Conservation (phyloP, 2,888 invertebrate species). For the Nemotelus nigrinus region DNA sequence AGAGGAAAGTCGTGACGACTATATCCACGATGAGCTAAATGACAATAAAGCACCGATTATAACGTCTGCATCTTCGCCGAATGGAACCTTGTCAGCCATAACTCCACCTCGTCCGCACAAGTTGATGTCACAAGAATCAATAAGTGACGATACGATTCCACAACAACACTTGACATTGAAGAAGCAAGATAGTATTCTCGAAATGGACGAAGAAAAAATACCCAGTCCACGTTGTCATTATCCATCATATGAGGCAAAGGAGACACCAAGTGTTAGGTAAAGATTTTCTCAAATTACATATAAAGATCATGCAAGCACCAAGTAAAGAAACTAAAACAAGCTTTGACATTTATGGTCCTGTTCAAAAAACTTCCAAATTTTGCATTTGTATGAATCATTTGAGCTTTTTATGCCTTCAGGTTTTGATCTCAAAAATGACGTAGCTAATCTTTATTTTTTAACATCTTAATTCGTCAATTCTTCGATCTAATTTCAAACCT, state of each 20-base stretch:
- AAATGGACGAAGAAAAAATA: constrained; percentile 49
- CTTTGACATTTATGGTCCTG: no score
- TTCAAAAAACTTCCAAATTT: no score
- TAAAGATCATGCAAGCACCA: background rate
- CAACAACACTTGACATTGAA: constrained; percentile 52
- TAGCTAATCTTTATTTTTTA: no score
- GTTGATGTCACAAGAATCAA: constrained; percentile 61
- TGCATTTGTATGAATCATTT: no score
- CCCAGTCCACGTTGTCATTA: constrained; percentile 36
- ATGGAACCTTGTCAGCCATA: constrained; percentile 49
- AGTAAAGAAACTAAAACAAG: no score
- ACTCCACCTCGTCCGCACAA: constrained; percentile 54
- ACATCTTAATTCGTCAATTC: no score
- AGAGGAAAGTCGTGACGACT: constrained; percentile 57
- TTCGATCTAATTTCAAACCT: no score
- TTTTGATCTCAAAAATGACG: no score
- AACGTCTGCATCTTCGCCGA: constrained; percentile 51
- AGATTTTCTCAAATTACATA: background rate
- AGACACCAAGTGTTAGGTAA: constrained; percentile 34
- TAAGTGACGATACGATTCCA: constrained; percentile 55
- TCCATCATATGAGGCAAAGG: constrained; percentile 33
- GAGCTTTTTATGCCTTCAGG: no score
- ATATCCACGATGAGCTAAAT: constrained; percentile 60
- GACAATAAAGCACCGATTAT: constrained; percentile 58
- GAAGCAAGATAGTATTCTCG: constrained; percentile 53